Base-by-base conservation (phyloP, 2,888 invertebrate species). In the Disparrhopalites patrizii region DNA sequence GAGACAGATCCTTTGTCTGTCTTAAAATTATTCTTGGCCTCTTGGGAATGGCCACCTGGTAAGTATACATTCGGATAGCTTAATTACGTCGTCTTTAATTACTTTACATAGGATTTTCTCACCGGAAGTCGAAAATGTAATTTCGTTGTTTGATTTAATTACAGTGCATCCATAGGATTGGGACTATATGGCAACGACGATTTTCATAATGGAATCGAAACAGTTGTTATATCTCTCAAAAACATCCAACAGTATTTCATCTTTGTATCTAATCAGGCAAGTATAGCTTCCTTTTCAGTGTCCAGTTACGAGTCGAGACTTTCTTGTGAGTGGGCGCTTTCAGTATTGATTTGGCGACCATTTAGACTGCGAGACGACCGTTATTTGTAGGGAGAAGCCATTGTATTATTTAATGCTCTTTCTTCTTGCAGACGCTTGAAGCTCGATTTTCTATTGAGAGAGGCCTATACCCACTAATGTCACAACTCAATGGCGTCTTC, bases 131-230 rank as follows among this genome's bases (percentile, higher is more conserved):
- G n/a, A n/a, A n/a, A n/a, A n/a, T n/a, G n/a, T n/a, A n/a, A n/a
- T n/a, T n/a, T n/a, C n/a, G n/a, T n/a, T n/a, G n/a, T n/a, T n/a
- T n/a, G n/a, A n/a, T n/a, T n/a, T n/a, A n/a, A n/a, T n/a, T n/a
- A 76, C 13, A 82, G 83, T 81, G 92, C 90, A 68, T 90, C 92
- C 7, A 88, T 94, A 74, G 94, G 93, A 62, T 85, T 93, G 62
- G 94, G 90, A 31, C 85, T 96, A 47, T 96, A 93, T 81, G 95
- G 95, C 40, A 96, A 95, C 81, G 93, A 95, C 79, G 93, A 93
- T 79, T 85, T 93, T 51, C 93, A 95, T 83, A 92, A 92, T 80
- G 93, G 93, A 8, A 83, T 94, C 78, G 84, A 90, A 76, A 88
- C 90, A 79, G 87, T 91, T 76, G 84, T 90, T 70, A 85, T 86